These are phyloP conservation scores for western clawed frog (Xenopus tropicalis) DNA, from an alignment of 2,113 vertebrate genomes.

Conservation along the genomic window DNA sequence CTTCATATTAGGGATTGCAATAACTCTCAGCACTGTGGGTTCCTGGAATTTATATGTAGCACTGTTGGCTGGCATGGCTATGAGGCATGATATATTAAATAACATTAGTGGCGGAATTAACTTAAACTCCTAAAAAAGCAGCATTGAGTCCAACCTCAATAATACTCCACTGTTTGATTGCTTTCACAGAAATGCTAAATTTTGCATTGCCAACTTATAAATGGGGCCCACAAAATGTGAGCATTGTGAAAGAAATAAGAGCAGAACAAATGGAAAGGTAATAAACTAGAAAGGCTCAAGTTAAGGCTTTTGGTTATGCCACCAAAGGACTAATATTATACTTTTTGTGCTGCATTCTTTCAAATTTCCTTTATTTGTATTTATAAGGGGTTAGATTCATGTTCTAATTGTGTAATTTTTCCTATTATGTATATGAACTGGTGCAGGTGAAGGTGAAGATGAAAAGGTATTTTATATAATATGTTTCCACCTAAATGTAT, in stretches of 20 bases:
- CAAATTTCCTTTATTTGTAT: no score
- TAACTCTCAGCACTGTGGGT: conserved; percentile 30
- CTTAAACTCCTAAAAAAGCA: conserved; percentile 39
- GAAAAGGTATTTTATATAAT: no score
- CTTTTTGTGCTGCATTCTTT: no score
- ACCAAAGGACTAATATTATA: background rate
- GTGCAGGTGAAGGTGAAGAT: no score
- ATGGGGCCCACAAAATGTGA: conserved; percentile 17
- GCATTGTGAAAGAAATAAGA: conserved; percentile 28
- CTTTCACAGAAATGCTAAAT: conserved; percentile 29
- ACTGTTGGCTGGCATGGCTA: conserved; percentile 37
- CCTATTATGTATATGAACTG: no score
- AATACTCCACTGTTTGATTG: conserved; percentile 38
- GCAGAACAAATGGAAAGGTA: conserved; percentile 15
- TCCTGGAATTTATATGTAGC: conserved; percentile 40
- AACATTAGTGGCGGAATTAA: conserved; percentile 39
- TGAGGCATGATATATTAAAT: conserved; percentile 40
- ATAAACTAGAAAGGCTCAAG: conserved; percentile 8
- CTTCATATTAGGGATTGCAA: conserved; percentile 9
- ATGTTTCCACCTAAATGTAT: no score
- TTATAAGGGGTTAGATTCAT: no score
- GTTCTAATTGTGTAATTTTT: no score
- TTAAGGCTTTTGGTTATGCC: background rate
- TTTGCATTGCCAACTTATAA: conserved; percentile 23
- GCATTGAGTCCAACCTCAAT: conserved; percentile 28